These are phyloP conservation scores for Limnephilus rhombicus DNA, from an alignment of 2,888 invertebrate genomes.

Conservation along the genomic window DNA sequence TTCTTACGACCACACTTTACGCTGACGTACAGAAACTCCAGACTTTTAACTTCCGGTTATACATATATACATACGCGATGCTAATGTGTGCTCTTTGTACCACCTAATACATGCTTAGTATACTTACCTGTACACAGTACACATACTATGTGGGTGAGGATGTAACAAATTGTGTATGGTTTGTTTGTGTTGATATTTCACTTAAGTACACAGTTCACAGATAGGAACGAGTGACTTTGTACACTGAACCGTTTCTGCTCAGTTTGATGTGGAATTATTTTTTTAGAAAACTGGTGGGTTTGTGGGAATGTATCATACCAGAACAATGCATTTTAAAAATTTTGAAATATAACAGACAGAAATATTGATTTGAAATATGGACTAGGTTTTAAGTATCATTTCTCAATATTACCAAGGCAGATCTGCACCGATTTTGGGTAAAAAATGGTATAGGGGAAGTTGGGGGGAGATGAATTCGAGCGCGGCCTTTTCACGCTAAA, in stretches of 20 bases:
- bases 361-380: too few relatives aligned
- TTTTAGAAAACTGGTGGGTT: not conserved
- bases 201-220: not conserved
- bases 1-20: conserved; percentile 39
- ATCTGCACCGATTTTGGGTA: too few relatives aligned
- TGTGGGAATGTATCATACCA: not conserved
- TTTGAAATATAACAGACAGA: too few relatives aligned
- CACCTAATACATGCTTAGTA: not conserved
- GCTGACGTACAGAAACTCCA: conserved; percentile 48
- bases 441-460: too few relatives aligned
- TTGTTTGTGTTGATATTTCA: not conserved
- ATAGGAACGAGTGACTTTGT: not conserved
- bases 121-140: too few relatives aligned
- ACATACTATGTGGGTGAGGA: not conserved
- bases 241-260: not conserved
- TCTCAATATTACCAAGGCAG: too few relatives aligned
- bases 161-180: not conserved
- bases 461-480: too few relatives aligned
- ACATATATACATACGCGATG: conserved; percentile 6
- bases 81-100: not conserved
- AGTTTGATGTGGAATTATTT: not conserved
- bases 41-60: conserved; percentile 57
- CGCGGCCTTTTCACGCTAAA: too few relatives aligned
- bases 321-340: not conserved
- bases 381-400: too few relatives aligned